Conservation (phyloP, 2,888 invertebrate species). For the Hanleya hanleyi region DNA sequence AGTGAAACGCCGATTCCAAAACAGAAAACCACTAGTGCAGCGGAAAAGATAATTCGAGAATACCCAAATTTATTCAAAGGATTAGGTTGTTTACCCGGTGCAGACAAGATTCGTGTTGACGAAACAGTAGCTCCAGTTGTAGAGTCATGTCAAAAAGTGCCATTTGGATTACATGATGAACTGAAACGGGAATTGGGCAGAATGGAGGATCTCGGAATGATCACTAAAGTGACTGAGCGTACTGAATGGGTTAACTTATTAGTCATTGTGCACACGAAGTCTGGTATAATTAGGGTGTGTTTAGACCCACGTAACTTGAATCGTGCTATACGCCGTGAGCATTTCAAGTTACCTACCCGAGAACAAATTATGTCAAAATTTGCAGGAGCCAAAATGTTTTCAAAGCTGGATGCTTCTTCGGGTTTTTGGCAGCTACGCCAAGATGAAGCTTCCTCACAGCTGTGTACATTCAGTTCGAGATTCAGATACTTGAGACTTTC, state of each 20-base stretch:
- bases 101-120: conserved; percentile 24
- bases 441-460: conserved; percentile 13
- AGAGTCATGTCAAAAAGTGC: conserved; percentile 26
- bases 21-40: background rate
- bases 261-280: conserved; percentile 33
- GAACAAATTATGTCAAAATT: conserved; percentile 40
- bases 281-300: conserved; percentile 42
- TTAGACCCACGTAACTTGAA: conserved; percentile 46
- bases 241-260: conserved; percentile 45
- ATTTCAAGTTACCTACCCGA: conserved; percentile 40
- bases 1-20: too few relatives aligned
- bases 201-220: conserved; percentile 32
- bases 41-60: conserved; percentile 3
- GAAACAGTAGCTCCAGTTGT: conserved; percentile 31
- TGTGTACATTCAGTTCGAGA: conserved; percentile 27
- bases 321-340: conserved; percentile 35
- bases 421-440: conserved; percentile 40
- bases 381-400: conserved; percentile 29
- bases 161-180: conserved; percentile 26
- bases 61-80: conserved; percentile 25
- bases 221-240: conserved; percentile 34
- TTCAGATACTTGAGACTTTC: conserved; percentile 22
- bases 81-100: conserved; percentile 27
- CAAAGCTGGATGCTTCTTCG: conserved; percentile 35
- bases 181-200: conserved; percentile 30